Percentiles rank a stretch among this genome's conserved stretches.
phyloP scores from a whole-genome alignment of 2,797 vertebrate species.

The Rhynchotus rufescens region DNA sequence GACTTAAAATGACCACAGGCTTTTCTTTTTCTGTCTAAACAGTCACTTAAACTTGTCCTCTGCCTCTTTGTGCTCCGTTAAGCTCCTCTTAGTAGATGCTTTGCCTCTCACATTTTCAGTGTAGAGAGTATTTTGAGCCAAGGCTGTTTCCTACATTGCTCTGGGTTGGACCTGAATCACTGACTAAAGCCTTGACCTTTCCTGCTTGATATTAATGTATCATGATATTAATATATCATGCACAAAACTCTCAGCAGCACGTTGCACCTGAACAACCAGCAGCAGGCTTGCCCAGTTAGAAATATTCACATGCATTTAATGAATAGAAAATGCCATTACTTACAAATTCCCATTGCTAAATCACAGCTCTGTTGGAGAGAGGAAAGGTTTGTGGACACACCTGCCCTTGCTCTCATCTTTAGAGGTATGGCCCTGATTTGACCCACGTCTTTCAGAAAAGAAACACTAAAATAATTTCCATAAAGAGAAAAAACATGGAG shows the following conservation, averaged over 20 bases:
- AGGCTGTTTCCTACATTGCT: neutral
- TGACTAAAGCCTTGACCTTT: neutral
- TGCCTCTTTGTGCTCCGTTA: neutral
- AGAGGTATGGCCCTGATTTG: neutral
- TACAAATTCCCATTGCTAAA: neutral
- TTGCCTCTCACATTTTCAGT: too few species aligned
- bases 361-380: neutral
- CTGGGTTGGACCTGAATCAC: neutral
- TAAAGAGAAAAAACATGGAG: neutral
- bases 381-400: neutral
- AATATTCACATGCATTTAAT: neutral
- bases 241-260: neutral
- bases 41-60: too few species aligned
- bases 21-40: neutral
- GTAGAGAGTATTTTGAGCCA: too few species aligned
- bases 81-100: neutral
- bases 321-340: neutral
- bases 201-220: neutral
- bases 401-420: neutral
- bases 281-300: neutral
- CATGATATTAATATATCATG: neutral
- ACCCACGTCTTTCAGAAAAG: slow-evolving; percentile 4
- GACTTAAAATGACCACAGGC: fast-evolving
- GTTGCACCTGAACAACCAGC: neutral
- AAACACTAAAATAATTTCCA: neutral